Evolutionary conservation across 2,888 invertebrate species (phyloP).

Genomic region (Heliconius erato): DNA sequence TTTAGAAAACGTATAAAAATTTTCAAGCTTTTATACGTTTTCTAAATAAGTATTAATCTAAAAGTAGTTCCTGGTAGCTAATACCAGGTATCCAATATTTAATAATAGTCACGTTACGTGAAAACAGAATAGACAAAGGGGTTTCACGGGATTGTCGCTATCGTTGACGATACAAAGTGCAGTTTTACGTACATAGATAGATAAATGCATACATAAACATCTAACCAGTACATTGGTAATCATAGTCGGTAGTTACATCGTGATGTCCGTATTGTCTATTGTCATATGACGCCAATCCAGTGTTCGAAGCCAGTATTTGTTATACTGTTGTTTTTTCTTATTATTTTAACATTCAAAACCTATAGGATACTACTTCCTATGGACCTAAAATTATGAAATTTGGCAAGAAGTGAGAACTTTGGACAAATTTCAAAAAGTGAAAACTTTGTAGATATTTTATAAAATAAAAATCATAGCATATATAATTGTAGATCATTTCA

Average conservation of each 20-base stretch:
- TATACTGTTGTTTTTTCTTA: not conserved
- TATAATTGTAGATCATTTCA: too few relatives aligned
- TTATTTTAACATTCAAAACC: too few relatives aligned
- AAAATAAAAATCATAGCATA: too few relatives aligned
- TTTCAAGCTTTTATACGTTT: too few relatives aligned
- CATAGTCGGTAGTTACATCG: not conserved
- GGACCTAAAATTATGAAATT: too few relatives aligned
- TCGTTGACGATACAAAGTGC: not conserved
- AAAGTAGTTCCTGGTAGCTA: not conserved
- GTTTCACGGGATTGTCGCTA: not conserved
- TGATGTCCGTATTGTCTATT: not conserved
- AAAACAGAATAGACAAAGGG: conserved; percentile 5
- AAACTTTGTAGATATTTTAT: too few relatives aligned
- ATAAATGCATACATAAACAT: not conserved
- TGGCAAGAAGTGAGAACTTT: too few relatives aligned
- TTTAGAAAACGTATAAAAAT: too few relatives aligned
- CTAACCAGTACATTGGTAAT: not conserved
- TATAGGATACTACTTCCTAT: too few relatives aligned
- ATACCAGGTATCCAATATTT: not conserved
- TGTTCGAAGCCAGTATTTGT: not conserved
- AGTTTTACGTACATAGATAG: not conserved
- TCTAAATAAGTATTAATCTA: not conserved
- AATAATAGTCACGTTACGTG: not conserved
- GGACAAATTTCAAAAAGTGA: too few relatives aligned
- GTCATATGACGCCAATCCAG: not conserved